Conservation (phyloP, 2,797 vertebrate genomes). For the Gallirallus australis region DNA sequence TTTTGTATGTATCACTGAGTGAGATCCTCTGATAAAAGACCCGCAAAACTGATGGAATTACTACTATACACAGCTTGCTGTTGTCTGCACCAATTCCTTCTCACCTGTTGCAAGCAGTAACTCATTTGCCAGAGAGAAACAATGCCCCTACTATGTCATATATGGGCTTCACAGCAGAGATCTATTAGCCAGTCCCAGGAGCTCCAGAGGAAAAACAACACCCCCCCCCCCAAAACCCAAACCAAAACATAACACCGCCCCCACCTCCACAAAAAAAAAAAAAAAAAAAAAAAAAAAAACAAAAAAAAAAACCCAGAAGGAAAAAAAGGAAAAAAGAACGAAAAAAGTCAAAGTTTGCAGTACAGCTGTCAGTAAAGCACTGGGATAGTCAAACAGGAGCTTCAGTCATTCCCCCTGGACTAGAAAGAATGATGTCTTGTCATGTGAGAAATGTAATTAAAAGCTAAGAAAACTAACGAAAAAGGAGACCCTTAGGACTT, state of each 20-base stretch:
- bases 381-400: background rate
- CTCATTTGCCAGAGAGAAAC: background rate
- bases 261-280: too few relatives aligned
- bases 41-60: background rate
- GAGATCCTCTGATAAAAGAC: background rate
- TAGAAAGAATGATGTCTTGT: background rate
- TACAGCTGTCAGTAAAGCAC: background rate
- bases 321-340: too few relatives aligned
- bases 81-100: background rate
- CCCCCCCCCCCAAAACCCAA: too few relatives aligned
- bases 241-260: too few relatives aligned
- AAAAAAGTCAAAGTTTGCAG: background rate
- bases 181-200: background rate
- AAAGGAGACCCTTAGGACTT: background rate
- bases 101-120: background rate
- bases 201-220: background rate
- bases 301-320: background rate
- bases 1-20: background rate
- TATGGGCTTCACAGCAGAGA: background rate
- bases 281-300: too few relatives aligned
- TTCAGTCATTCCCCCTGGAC: background rate
- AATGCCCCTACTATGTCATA: background rate
- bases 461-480: background rate
- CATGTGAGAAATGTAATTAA: constrained; percentile 5
- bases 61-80: background rate